Evolutionary conservation across 2,113 vertebrate genomes (phyloP).

Genomic region (Donacobius atricapilla): DNA sequence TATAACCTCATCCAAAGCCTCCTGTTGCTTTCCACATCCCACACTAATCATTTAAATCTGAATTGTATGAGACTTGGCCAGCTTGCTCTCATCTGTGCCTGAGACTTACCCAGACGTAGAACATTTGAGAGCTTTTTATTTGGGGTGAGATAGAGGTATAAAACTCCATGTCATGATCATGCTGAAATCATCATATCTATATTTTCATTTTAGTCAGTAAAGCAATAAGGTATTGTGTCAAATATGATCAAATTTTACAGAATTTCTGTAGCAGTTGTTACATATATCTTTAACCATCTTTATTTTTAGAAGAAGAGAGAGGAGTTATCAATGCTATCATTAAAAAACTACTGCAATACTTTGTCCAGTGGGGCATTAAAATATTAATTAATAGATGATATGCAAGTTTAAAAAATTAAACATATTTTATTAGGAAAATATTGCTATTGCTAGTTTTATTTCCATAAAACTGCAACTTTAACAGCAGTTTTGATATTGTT

Average conservation of each 20-base stretch:
- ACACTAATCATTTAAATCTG: conserved; percentile 35
- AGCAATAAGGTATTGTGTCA: not conserved
- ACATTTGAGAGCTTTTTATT: not conserved
- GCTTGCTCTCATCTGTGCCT: conserved; percentile 14
- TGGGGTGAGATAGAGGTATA: not conserved
- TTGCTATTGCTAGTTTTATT: not conserved
- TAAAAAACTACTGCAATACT: not conserved
- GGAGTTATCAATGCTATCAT: not conserved
- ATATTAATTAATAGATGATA: not conserved
- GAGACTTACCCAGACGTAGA: not conserved
- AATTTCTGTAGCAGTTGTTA: not conserved
- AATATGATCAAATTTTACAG: conserved; percentile 17
- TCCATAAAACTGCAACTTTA: not conserved
- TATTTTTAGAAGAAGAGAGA: not conserved
- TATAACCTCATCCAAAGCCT: conserved; percentile 49
- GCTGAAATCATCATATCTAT: not conserved
- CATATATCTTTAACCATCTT: not conserved
- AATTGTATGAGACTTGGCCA: not conserved
- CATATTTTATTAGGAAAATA: not conserved
- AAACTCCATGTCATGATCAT: not conserved
- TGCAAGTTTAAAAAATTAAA: not conserved
- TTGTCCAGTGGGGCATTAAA: not conserved
- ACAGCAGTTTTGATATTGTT: not conserved
- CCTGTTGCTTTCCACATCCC: conserved; percentile 50
- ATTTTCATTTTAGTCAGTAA: conserved; percentile 1